Base-by-base conservation (phyloP, 2,113 vertebrate species). In the Labrus mixtus region DNA sequence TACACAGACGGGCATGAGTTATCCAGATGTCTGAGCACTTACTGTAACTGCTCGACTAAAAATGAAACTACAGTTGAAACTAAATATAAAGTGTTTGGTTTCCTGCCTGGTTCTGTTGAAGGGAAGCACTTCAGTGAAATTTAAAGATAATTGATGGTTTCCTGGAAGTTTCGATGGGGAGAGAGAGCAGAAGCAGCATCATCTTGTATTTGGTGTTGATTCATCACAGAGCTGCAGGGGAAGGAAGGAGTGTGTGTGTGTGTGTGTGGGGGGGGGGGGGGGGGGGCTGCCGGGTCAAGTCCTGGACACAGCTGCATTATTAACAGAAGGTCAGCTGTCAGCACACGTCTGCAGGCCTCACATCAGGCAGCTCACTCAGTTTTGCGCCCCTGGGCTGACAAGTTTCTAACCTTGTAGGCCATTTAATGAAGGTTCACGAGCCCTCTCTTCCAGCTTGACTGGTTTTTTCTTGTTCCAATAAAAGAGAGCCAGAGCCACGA, bases 241-340 rank as follows among this genome's bases (percentile, higher is more conserved):
- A 16, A 53, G 19, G 17, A 37, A 8, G 10, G 56, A 50, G 69
- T 8, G 72, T 6, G n/a, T n/a, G n/a, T n/a, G n/a, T n/a, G n/a
- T n/a, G n/a, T n/a, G n/a, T n/a, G n/a, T n/a, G n/a, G n/a, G n/a
- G n/a, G n/a, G n/a, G n/a, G n/a, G n/a, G n/a, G n/a, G n/a, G n/a
- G 29, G 41, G 48, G 46, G 67, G 67, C 57, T 56, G 55, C 23
- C 50, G 20, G 80, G 78, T 90, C 81, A 83, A 62, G 73, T 70
- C 78, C 62, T 63, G 75, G 77, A 75, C 79, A 74, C 85, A 71
- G 86, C 82, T 87, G 77, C 75, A 76, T 91, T 86, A 82, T 88
- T 76, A 89, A 84, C 62, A 83, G 76, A 83, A 88, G 87, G 87
- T 89, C 87, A 88, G 50, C 83, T 81, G 77, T 85, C 81, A 68